Evolutionary conservation across 2,113 vertebrate species (phyloP).

Genomic region (Ranitomeya variabilis): DNA sequence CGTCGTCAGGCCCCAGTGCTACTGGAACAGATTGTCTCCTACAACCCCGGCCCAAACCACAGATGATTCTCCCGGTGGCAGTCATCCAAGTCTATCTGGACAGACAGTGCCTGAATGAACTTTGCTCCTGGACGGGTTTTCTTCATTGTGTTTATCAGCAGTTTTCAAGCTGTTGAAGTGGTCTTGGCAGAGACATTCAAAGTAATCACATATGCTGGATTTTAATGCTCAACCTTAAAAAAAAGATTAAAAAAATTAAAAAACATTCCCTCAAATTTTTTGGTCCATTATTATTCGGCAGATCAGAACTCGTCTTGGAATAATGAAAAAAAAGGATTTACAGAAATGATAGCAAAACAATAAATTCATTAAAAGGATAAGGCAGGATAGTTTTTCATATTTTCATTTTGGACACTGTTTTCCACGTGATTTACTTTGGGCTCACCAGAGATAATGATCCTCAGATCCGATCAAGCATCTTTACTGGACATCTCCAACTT

Average conservation of each 20-base stretch:
- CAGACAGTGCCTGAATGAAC: conserved; percentile 60
- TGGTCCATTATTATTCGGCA: conserved; percentile 46
- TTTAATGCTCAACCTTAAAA: conserved; percentile 43
- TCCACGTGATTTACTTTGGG: too few relatives aligned
- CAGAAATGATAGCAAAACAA: not conserved
- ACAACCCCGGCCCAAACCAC: conserved; percentile 60
- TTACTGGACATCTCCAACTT: too few relatives aligned
- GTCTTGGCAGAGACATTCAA: conserved; percentile 62
- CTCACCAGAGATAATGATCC: too few relatives aligned
- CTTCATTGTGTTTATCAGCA: conserved; percentile 64
- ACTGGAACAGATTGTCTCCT: conserved; percentile 64
- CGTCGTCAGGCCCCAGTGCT: conserved; percentile 56
- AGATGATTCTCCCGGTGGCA: conserved; percentile 67
- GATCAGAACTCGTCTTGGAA: not conserved
- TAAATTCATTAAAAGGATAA: not conserved
- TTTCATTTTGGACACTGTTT: not conserved
- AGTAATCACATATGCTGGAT: conserved; percentile 60
- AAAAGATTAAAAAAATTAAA: conserved; percentile 36
- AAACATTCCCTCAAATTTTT: conserved; percentile 24
- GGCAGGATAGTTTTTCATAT: not conserved
- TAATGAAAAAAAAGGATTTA: conserved; percentile 16
- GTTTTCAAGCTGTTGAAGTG: conserved; percentile 65
- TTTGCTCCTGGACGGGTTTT: conserved; percentile 59
- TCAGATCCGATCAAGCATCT: too few relatives aligned
- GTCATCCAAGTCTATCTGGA: conserved; percentile 67